Base-by-base conservation (phyloP, 1,140 invertebrate species). In the Trachymyrmex septentrionalis region DNA sequence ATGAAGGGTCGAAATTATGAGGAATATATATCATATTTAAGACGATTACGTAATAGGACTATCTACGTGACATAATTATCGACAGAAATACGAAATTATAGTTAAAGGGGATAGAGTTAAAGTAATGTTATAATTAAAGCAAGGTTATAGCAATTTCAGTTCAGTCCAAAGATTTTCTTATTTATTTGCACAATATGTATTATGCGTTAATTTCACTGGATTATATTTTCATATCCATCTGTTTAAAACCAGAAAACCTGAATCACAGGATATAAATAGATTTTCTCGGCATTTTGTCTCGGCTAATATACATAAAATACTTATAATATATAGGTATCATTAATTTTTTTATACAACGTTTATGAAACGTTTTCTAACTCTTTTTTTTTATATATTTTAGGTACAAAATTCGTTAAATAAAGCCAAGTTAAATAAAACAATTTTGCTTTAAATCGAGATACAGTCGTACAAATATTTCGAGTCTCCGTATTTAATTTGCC, bases 381-480 rank as follows among this genome's bases (percentile, higher is more conserved):
- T 16, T 57, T 71, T 72, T 71, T 72, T 72, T 9, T 50, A 67
- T 67, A 71, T 24, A 38, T 44, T 72, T 59, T 0, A 57, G 21
- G 1, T n/a, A 57, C 19, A 72, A 82, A 59, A 71, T 72, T 55
- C 19, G n/a, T 67, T 67, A 80, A 78, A 78, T 80, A 55, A 34
- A 80, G n/a, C 27, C 19, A 55, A 59, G 66, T 82, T 72, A 82
- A 82, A 82, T 73, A 48, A 72, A 82, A 82, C 55, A 73, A 82
- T 59, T 73, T 73, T 48, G 34, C 27, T 73, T 73, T 73, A 82
- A 61, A 73, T 81, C 27, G 64, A 27, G 48, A 44, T 57, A 82
- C 19, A 19, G 71, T 44, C 55, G 24, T 19, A n/a, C 67, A 82
- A 73, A 82, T 73, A 82, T 82, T 82, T 73, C 38, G 44, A 34